Base-by-base conservation (phyloP, 2,888 invertebrate species). In the Chromoteleia sp. region DNA sequence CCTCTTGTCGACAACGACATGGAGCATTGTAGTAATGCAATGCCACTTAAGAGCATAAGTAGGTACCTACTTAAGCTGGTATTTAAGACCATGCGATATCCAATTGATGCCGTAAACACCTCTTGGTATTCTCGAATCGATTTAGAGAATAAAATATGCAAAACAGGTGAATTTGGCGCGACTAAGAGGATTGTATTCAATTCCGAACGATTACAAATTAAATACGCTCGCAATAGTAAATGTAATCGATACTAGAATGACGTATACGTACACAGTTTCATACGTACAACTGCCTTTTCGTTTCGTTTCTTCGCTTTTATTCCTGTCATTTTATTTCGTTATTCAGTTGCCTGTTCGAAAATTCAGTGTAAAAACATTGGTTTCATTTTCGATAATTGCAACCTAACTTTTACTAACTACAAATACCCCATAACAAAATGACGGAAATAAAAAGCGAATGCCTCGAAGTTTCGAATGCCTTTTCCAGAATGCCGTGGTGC, bases 21-120 rank as follows among this genome's bases (percentile, higher is more conserved):
- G 48, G 67, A 76, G 75, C 70, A 75, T 76, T 81, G 81, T 71
- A 75, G 75, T 67, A 81, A 65, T 70, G 81, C 81, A 81, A 81
- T 76, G 75, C 71, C 75, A 70, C 81, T 81, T 76, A 81, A 81
- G 75, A 81, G 65, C 81, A 75, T 81, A 70, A 71, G 68, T 81
- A 81, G 75, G 58, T 71, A 71, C 71, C 56, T 67, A 76, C 59
- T 76, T 71, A 65, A 70, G 71, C 71, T 56, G 71, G 75, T 76
- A 71, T 71, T 81, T 81, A 76, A 76, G 65, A 54, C 43, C 48
- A 43, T 61, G 65, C 75, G 71, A 76, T 70, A 81, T 71, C 65
- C 75, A 75, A 81, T 81, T 68, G 81, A 59, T 68, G 63, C 61
- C 56, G 73, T 74, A 77, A 81, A 77, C 73, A 77, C 76, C 68